phyloP scores from a whole-genome alignment of 2,888 invertebrate species.

The Ochlodes sylvanus region DNA sequence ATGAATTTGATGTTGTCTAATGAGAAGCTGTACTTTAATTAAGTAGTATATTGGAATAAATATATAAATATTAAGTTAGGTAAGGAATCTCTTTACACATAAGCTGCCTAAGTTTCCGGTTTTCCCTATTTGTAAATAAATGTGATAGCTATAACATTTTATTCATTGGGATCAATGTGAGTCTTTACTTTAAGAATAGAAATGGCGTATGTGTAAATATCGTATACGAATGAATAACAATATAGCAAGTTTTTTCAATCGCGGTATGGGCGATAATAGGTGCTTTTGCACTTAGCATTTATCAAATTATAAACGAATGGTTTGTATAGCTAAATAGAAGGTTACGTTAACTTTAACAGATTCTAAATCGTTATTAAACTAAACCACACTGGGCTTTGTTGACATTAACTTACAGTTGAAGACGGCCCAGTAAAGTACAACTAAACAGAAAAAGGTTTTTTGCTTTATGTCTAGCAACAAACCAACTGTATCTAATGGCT shows the following conservation, averaged over 20 bases:
- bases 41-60: not conserved
- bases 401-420: not conserved
- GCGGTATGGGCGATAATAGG: not conserved
- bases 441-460: conserved; percentile 16
- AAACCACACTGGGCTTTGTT: not conserved
- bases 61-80: not conserved
- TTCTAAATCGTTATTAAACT: not conserved
- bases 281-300: conserved; percentile 6
- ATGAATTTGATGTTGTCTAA: conserved; percentile 1
- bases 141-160: too few species aligned
- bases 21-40: not conserved
- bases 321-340: not conserved
- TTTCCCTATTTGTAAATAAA: not conserved
- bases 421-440: not conserved
- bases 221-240: not conserved
- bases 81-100: too few species aligned
- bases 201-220: not conserved
- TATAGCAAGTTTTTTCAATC: not conserved
- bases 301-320: not conserved
- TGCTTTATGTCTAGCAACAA: conserved; percentile 17
- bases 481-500: conserved; percentile 1
- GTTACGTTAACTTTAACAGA: not conserved
- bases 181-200: not conserved
- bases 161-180: not conserved
- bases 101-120: not conserved